Percentiles rank a stretch among this genome's conserved stretches.
These are phyloP conservation scores for Smithornis capensis DNA, from an alignment of 2,113 vertebrate genomes.

Conservation along the genomic window DNA sequence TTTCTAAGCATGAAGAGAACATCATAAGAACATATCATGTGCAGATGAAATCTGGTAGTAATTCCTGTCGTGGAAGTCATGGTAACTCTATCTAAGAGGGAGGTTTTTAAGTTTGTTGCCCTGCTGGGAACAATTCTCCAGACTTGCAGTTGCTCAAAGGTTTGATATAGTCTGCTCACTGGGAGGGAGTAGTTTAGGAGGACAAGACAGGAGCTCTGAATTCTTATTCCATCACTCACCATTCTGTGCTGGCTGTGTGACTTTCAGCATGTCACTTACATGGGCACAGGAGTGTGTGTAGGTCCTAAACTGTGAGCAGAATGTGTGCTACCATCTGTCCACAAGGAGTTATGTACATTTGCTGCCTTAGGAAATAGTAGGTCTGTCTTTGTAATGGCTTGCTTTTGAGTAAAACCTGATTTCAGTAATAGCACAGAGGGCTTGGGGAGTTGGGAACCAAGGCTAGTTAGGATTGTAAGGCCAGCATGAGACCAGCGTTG, in stretches of 20 bases:
- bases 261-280: not conserved
- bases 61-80: not conserved
- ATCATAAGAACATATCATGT: not conserved
- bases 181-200: not conserved
- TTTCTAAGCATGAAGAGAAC: not conserved
- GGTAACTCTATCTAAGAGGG: not conserved
- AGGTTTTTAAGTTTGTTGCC: not conserved
- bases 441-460: not conserved
- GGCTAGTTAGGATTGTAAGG: not conserved
- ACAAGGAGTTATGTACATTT: fast-evolving
- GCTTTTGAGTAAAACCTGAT: not conserved
- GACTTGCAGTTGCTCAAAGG: not conserved
- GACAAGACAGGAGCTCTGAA: not conserved
- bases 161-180: not conserved
- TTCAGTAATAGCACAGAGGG: not conserved
- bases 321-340: not conserved
- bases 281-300: fast-evolving
- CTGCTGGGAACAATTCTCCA: not conserved
- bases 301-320: not conserved
- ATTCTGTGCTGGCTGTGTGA: not conserved
- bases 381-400: not conserved
- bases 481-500: not conserved
- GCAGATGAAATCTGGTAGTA: not conserved
- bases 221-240: not conserved
- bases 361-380: not conserved